Base-by-base conservation (phyloP, 2,888 invertebrate species). In the Bibio marci region DNA sequence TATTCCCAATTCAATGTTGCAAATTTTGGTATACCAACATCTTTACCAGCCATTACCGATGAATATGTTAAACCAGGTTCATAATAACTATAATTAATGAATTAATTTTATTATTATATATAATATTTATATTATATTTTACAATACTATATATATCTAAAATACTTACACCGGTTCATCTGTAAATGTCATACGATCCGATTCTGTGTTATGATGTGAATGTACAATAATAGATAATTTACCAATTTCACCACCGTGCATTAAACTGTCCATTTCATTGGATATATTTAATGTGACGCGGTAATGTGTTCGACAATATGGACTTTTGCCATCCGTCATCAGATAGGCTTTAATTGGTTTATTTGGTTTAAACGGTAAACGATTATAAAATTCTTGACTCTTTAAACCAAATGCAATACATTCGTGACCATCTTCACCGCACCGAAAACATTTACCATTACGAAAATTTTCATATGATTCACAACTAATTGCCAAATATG, bases 231-330 rank as follows among this genome's bases (percentile, higher is more conserved):
- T 62, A 1, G 71, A 68, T 4, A 86, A 66, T 44, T 74, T 72
- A 2, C 86, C 85, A 3, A 82, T 70, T 54, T 86, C 86, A 0
- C 85, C 83, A 1, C 82, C 83, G 52, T 85, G 82, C 4, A 63
- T 56, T 39, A 67, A 56, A 51, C 82, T 83, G 48, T 76, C 78
- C 1, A 76, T 75, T 45, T 75, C 75, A 32, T 22, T 25, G 0
- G 85, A 80, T 34, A 88, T 74, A 45, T 74, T 72, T 13, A 87
- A 65, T 0, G 71, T 72, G 10, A 90, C 68, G 52, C 76, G 71
- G 52, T 86, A 88, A 53, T 90, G 87, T 5, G 70, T 73, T 79
- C 87, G 75, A 59, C 88, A 88, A 59, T 69, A 88, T 12, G 87
- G 86, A 42, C 66, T 67, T 2, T 62, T 56, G 30, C 67, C 66